A percentile compares a stretch with the other conserved stretches of the same genome.
Evolutionary conservation across 2,113 vertebrate species (phyloP).

Genomic region (Nipponia nippon): DNA sequence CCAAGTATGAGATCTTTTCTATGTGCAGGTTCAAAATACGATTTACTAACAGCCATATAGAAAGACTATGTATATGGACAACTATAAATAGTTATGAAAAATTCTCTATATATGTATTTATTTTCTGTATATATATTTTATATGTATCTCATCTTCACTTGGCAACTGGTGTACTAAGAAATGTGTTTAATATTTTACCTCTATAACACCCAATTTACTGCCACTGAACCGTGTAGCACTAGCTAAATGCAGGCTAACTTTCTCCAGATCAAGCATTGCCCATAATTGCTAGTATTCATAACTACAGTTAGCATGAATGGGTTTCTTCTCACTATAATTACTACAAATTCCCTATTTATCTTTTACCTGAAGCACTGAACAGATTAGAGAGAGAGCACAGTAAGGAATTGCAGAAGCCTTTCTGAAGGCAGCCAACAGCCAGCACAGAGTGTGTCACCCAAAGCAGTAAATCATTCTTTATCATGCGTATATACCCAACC

Average conservation of each 20-base stretch:
- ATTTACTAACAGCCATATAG: not conserved
- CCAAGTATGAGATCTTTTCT: not conserved
- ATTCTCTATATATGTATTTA: too few species aligned
- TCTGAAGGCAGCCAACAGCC: not conserved
- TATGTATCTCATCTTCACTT: not conserved
- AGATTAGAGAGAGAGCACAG: not conserved
- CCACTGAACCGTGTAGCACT: not conserved
- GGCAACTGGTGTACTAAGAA: not conserved
- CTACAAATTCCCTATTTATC: not conserved
- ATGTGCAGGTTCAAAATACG: not conserved
- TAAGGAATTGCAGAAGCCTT: not conserved
- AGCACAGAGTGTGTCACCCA: accelerated
- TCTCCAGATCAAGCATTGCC: not conserved
- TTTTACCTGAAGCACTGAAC: not conserved
- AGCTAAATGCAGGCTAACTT: not conserved
- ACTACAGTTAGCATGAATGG: not conserved
- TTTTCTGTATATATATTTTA: not conserved
- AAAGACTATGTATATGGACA: not conserved
- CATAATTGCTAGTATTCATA: not conserved
- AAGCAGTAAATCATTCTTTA: not conserved
- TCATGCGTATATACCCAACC: accelerated
- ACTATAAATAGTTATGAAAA: not conserved
- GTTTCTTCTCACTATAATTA: not conserved
- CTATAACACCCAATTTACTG: not conserved
- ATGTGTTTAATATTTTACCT: not conserved